These are phyloP conservation scores for Muscicapa striata DNA, from an alignment of 2,797 vertebrate species.

Conservation along the genomic window DNA sequence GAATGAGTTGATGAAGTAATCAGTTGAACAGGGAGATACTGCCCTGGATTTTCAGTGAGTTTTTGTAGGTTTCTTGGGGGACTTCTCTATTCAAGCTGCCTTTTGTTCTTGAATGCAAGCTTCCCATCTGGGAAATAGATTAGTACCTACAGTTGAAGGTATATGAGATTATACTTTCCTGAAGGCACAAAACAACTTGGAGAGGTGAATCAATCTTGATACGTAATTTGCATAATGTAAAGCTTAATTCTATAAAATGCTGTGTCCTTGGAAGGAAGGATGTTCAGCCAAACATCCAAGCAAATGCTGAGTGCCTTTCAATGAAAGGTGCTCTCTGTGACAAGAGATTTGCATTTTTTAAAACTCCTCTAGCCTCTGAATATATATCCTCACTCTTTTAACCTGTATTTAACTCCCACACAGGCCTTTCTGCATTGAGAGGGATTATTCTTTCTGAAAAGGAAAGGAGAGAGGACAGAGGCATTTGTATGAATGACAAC, in stretches of 20 bases:
- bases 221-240: conserved; percentile 2
- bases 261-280: neutral
- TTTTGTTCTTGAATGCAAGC: neutral
- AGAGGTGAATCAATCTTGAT: neutral
- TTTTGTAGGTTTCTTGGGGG: neutral
- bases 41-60: neutral
- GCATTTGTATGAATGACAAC: neutral
- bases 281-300: neutral
- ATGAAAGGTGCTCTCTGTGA: neutral
- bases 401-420: neutral
- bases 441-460: neutral
- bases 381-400: neutral
- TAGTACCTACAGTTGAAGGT: neutral
- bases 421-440: neutral
- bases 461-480: neutral
- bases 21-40: neutral
- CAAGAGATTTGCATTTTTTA: neutral
- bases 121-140: neutral
- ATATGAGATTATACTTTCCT: neutral
- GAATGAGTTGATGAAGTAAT: neutral
- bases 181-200: neutral
- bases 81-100: neutral
- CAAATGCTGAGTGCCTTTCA: neutral
- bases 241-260: neutral
- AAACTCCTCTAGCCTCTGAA: neutral